A percentile compares a stretch with the other conserved stretches of the same genome.
phyloP scores from a whole-genome alignment of 2,113 vertebrate genomes.

The Leptosomus discolor region DNA sequence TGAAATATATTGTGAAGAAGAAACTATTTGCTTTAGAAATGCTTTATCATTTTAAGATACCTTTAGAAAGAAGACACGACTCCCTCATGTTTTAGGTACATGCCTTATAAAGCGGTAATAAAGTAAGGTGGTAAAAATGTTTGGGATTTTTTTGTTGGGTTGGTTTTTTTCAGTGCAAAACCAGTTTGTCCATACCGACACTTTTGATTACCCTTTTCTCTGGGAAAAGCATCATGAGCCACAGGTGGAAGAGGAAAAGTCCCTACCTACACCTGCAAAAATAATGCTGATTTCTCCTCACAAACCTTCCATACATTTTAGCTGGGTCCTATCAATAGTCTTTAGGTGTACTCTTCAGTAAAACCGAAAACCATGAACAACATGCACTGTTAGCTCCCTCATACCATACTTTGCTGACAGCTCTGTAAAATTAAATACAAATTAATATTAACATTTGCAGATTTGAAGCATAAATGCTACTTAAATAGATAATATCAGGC shows the following conservation, averaged over 20 bases:
- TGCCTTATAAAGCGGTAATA: not conserved
- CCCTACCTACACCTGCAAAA: not conserved
- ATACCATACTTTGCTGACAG: not conserved
- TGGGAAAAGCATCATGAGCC: not conserved
- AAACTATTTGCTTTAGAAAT: not conserved
- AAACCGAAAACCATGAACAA: not conserved
- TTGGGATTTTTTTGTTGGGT: fast-evolving
- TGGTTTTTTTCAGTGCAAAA: not conserved
- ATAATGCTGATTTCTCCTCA: not conserved
- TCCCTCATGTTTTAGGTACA: not conserved
- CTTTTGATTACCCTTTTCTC: not conserved
- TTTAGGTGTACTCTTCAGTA: not conserved
- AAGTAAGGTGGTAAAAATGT: not conserved
- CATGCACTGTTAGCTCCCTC: not conserved
- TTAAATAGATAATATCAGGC: not conserved
- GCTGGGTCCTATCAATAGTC: not conserved
- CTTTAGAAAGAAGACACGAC: not conserved
- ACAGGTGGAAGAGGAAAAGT: not conserved
- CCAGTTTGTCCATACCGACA: not conserved
- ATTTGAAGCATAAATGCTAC: not conserved
- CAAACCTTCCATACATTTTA: not conserved
- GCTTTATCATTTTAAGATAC: not conserved
- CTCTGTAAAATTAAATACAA: not conserved
- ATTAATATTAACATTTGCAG: not conserved
- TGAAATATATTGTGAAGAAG: not conserved